Evolutionary conservation across 1,140 invertebrate genomes (phyloP).

Genomic region (Samia ricini): DNA sequence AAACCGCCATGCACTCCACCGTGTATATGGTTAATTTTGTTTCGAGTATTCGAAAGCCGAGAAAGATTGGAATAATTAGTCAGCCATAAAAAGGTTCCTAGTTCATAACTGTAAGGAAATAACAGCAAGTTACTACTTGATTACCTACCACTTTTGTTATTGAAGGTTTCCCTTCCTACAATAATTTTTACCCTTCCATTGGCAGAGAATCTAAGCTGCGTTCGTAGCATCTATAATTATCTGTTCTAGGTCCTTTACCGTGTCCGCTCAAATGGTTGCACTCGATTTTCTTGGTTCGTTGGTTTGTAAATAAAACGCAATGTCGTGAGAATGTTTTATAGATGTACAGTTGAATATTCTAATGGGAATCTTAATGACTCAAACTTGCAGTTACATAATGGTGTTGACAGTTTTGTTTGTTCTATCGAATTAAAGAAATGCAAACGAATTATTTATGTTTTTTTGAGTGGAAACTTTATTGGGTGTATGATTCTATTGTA

Average conservation of each 20-base stretch:
- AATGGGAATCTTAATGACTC: background rate
- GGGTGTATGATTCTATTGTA: too few species aligned
- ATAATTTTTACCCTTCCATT: background rate
- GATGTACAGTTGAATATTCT: background rate
- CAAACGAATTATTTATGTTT: too few species aligned
- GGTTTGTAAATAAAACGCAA: background rate
- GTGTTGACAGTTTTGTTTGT: too few species aligned
- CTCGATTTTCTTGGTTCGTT: conserved; percentile 3
- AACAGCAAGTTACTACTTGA: background rate
- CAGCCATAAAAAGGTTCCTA: too few species aligned
- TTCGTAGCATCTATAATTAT: background rate
- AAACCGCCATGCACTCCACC: too few species aligned
- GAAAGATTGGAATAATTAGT: too few species aligned
- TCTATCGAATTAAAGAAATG: too few species aligned
- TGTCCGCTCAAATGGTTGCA: conserved; percentile 1
- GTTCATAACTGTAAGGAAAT: too few species aligned
- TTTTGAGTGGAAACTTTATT: too few species aligned
- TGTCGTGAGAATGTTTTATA: background rate
- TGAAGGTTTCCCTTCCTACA: background rate
- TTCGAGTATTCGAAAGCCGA: too few species aligned
- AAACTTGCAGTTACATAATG: too few species aligned
- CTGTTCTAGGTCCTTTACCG: background rate
- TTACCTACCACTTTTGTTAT: background rate
- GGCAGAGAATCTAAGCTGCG: background rate
- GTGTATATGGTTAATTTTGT: too few species aligned